Evolutionary conservation across 2,797 vertebrate species (phyloP), one percentile per base, ranked within the genome.

Genomic region (Muscicapa comitata): DNA sequence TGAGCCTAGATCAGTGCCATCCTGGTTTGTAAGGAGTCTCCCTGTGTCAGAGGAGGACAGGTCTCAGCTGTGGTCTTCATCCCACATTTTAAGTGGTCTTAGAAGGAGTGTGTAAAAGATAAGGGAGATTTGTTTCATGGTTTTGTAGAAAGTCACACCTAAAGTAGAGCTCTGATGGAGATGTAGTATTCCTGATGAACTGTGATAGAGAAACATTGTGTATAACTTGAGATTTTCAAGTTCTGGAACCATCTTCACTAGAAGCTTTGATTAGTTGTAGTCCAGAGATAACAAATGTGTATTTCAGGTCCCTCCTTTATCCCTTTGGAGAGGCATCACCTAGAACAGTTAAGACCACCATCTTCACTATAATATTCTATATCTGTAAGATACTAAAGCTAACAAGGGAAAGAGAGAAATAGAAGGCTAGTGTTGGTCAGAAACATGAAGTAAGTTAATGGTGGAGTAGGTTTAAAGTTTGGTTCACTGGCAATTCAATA

Each of bases 41-140:
- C 35, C 16, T 16, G 4, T 63, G 29, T n/a, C 48, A 79, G 40
- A 89, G 57, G 28, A 87, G 9, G 23, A 67, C 8, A n/a, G 19
- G 24, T 42, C 26, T 86, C 53, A 53, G 19, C 29, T 63, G 20
- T 1, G 0, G 13, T 50, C 55, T 71, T 74, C 33, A 78, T 70
- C 18, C 19, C 0, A 0, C 7, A 35, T 63, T 67, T 73, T 50
- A 48, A n/a, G 17, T 12, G 3, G 4, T 70, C 2, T 38, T 48
- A 84, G 23, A 24, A 51, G 10, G 10, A 33, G 17, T 4, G 1
- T 37, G 14, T 43, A 26, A 13, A 83, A 67, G 31, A 19, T 31
- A 51, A 58, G 8, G 25, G 57, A 0, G 26, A 45, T n/a, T 68
- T 9, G 17, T 63, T 88, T 81, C 9, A 19, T 0, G 0, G 17